phyloP scores from a whole-genome alignment of 2,113 vertebrate species.

The Misgurnus mizolepis region DNA sequence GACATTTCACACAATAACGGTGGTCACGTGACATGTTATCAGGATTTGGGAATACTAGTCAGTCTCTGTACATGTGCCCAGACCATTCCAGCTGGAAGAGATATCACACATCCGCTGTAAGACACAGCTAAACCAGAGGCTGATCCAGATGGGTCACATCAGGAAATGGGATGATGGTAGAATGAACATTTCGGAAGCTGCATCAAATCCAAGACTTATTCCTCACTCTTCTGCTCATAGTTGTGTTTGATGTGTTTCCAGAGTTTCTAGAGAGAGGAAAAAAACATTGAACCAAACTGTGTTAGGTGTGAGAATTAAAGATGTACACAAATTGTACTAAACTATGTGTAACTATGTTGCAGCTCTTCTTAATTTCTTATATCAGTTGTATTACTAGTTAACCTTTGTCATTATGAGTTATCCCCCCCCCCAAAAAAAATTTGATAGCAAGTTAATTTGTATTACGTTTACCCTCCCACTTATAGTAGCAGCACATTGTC shows the following conservation, averaged over 20 bases:
- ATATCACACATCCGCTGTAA: slow-evolving; percentile 9
- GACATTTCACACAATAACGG: slow-evolving; percentile 37
- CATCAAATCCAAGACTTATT: slow-evolving; percentile 46
- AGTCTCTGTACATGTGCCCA: slow-evolving; percentile 33
- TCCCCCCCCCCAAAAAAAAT: too few relatives aligned
- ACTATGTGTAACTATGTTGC: too few relatives aligned
- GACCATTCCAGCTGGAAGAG: slow-evolving; percentile 18
- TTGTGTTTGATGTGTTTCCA: slow-evolving; percentile 80
- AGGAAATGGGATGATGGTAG: slow-evolving; percentile 49
- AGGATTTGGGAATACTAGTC: slow-evolving; percentile 43
- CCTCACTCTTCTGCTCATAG: slow-evolving; percentile 65
- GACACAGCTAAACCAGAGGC: slow-evolving; percentile 52
- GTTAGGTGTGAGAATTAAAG: too few relatives aligned
- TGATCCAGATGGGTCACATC: slow-evolving; percentile 15
- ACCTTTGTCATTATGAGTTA: too few relatives aligned
- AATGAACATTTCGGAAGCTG: slow-evolving; percentile 26
- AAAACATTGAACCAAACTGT: neutral
- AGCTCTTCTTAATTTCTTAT: too few relatives aligned
- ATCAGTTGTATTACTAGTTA: too few relatives aligned
- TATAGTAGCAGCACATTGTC: too few relatives aligned
- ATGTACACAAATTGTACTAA: too few relatives aligned
- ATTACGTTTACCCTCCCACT: too few relatives aligned
- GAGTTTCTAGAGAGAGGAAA: slow-evolving; percentile 68
- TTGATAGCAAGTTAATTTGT: too few relatives aligned
- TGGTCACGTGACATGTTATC: slow-evolving; percentile 33